phyloP scores from a whole-genome alignment of 2,797 vertebrate genomes.

The Halcyon leucocephala region DNA sequence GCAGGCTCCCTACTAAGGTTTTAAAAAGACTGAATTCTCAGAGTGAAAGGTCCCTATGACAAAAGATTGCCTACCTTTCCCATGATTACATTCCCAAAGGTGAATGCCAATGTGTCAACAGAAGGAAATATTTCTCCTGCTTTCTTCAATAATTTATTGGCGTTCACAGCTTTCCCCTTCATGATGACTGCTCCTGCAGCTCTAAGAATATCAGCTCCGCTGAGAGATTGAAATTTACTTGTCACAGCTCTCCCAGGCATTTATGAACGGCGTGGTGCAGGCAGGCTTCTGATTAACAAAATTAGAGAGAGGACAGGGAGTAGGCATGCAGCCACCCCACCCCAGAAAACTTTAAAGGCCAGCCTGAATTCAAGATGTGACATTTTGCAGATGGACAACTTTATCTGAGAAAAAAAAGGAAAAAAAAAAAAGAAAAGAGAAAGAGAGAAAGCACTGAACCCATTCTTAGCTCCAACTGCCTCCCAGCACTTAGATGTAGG shows the following conservation, averaged over 20 bases:
- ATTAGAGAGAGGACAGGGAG: not conserved
- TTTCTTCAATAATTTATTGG: conserved; percentile 75
- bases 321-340: not conserved
- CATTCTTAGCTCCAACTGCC: not conserved
- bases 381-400: not conserved
- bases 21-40: conserved; percentile 21
- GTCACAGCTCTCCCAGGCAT: conserved; percentile 43
- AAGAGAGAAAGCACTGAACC: rapidly evolving
- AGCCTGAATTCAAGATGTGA: not conserved
- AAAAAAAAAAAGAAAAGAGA: not conserved
- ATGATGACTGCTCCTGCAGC: conserved; percentile 63
- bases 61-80: conserved; percentile 68
- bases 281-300: conserved; percentile 23
- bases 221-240: conserved; percentile 64
- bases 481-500: not conserved
- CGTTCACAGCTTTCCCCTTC: conserved; percentile 62
- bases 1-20: not conserved
- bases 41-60: conserved; percentile 43
- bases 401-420: not conserved
- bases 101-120: conserved; percentile 70
- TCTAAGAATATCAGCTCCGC: conserved; percentile 56
- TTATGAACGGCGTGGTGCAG: not conserved
- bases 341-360: not conserved
- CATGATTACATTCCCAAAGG: conserved; percentile 71
- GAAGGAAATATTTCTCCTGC: conserved; percentile 69